Evolutionary conservation across 2,888 invertebrate genomes (phyloP).

Genomic region (Trimorus sp.): DNA sequence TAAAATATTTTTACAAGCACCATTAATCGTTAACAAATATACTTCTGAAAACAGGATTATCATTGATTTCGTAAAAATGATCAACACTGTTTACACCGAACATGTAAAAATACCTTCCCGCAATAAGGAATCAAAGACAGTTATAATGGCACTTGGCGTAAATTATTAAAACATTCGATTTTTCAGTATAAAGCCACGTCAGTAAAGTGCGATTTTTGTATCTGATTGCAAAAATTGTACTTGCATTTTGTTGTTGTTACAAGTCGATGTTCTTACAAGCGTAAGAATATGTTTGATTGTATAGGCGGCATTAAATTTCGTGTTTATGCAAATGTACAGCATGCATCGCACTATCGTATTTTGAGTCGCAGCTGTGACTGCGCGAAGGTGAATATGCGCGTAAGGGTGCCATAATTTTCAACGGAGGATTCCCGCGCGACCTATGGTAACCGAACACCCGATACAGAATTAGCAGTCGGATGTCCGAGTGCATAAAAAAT

Average conservation of each 20-base stretch:
- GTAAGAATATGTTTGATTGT: conserved; percentile 59
- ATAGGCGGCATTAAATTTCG: conserved; percentile 62
- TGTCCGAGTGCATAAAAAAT: conserved; percentile 56
- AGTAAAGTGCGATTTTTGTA: conserved; percentile 32
- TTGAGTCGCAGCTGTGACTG: conserved; percentile 76
- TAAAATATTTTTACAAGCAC: too few species aligned
- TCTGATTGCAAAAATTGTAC: conserved; percentile 18
- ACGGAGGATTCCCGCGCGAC: conserved; percentile 50
- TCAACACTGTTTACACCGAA: too few species aligned
- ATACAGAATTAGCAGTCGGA: conserved; percentile 58
- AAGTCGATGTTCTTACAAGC: conserved; percentile 38
- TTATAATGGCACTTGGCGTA: too few species aligned
- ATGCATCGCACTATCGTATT: conserved; percentile 74
- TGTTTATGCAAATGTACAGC: conserved; percentile 75
- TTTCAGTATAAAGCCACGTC: neutral
- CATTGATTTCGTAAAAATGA: too few species aligned
- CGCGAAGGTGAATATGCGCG: conserved; percentile 64
- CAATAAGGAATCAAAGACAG: too few species aligned
- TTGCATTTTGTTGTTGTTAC: conserved; percentile 20
- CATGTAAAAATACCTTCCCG: too few species aligned
- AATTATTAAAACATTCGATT: too few species aligned
- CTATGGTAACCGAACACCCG: conserved; percentile 60
- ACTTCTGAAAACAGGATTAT: too few species aligned
- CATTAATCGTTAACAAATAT: too few species aligned
- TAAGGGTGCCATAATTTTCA: conserved; percentile 73